A percentile compares a stretch with the other conserved stretches of the same genome.
These are phyloP conservation scores for Caenorhabditis latens DNA, from an alignment of 1,140 invertebrate species.

Conservation along the genomic window DNA sequence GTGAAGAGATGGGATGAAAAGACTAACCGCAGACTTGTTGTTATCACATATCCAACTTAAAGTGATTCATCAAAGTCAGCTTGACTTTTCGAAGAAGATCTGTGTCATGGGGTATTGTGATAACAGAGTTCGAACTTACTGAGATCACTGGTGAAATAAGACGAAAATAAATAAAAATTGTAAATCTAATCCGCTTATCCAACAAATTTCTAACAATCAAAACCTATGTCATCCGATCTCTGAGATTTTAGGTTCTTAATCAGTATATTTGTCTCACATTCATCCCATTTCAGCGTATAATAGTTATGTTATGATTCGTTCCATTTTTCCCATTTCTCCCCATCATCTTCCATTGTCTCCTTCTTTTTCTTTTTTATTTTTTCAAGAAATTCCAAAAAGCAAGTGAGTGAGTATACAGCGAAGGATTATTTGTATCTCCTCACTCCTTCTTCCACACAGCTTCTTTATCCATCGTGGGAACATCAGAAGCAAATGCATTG, in stretches of 20 bases:
- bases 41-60: not conserved
- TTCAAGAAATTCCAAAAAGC: slow-evolving; percentile 1
- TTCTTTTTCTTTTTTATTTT: not conserved
- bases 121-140: not conserved
- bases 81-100: not conserved
- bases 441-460: not conserved
- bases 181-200: not conserved
- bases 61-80: slow-evolving; percentile 13
- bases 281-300: not conserved
- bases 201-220: not conserved
- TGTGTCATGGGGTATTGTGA: not conserved
- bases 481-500: slow-evolving; percentile 18
- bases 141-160: not conserved
- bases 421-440: slow-evolving; percentile 40
- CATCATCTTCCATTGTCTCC: not conserved
- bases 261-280: not conserved
- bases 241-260: slow-evolving; percentile 9
- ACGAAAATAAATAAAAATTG: not conserved
- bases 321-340: not conserved
- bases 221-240: not conserved
- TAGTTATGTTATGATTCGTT: not conserved
- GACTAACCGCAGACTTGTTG: slow-evolving; percentile 28
- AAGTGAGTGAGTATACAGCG: not conserved
- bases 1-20: not conserved
- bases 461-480: slow-evolving; percentile 50